phyloP scores from a whole-genome alignment of 2,797 vertebrate genomes.

The Lepilemur ruficaudatus region DNA sequence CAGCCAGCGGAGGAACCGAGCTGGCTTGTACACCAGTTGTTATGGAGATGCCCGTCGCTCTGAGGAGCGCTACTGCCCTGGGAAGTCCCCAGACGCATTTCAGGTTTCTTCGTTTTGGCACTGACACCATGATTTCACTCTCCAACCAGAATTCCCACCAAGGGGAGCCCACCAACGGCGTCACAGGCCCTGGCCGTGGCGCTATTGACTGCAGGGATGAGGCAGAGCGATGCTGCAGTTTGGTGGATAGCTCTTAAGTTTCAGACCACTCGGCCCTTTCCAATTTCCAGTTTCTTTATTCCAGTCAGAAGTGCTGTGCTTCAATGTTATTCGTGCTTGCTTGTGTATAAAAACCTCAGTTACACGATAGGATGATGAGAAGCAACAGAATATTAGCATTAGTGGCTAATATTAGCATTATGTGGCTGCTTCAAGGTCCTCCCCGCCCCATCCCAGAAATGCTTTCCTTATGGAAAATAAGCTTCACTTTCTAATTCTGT shows the following conservation, averaged over 20 bases:
- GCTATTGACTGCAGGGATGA: slow-evolving; percentile 61
- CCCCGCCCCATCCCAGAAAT: neutral
- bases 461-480: neutral
- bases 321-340: neutral
- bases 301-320: neutral
- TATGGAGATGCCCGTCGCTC: slow-evolving; percentile 70
- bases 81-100: slow-evolving; percentile 62
- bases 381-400: neutral
- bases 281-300: neutral
- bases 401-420: neutral
- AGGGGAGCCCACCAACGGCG: slow-evolving; percentile 39
- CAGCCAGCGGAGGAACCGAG: neutral
- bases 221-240: slow-evolving; percentile 39
- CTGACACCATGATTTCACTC: slow-evolving; percentile 18
- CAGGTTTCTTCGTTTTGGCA: slow-evolving; percentile 59
- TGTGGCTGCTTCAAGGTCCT: neutral
- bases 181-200: slow-evolving; percentile 62
- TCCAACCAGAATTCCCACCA: slow-evolving; percentile 40
- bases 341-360: neutral
- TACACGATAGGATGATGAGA: neutral
- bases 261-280: slow-evolving; percentile 25
- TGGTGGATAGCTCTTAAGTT: slow-evolving; percentile 54
- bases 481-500: neutral
- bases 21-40: slow-evolving; percentile 63
- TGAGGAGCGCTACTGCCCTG: slow-evolving; percentile 35